These are phyloP conservation scores for Penaeus vannamei DNA, from an alignment of 1,140 invertebrate genomes.

Conservation along the genomic window DNA sequence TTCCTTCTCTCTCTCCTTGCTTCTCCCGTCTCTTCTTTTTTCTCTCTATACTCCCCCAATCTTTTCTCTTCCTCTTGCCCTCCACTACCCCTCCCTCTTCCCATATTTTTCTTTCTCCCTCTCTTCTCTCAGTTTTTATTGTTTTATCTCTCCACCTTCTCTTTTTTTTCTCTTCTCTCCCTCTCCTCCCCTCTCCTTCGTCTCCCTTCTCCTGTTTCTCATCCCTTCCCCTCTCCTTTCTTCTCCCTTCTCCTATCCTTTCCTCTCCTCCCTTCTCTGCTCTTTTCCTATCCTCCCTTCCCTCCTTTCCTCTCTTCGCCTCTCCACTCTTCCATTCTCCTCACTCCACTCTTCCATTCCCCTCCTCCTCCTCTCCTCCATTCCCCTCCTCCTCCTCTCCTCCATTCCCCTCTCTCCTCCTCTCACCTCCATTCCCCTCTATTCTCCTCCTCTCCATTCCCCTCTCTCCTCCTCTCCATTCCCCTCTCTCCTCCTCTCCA, in stretches of 20 bases:
- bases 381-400: too few species aligned
- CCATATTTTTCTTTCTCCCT: not conserved
- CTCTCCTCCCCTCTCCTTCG: not conserved
- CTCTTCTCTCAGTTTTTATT: not conserved
- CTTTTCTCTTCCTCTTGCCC: not conserved
- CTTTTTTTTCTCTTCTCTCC: too few species aligned
- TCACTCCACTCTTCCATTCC: too few species aligned
- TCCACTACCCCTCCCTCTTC: not conserved
- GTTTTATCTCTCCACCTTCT: not conserved
- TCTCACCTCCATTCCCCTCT: too few species aligned
- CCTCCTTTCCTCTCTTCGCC: not conserved
- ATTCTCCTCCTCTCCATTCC: too few species aligned
- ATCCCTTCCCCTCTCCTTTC: not conserved
- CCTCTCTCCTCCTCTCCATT: too few species aligned
- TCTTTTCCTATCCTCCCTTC: not conserved
- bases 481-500: too few species aligned
- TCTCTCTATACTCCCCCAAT: not conserved
- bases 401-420: too few species aligned
- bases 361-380: too few species aligned
- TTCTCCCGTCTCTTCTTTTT: not conserved
- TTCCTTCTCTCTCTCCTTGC: not conserved
- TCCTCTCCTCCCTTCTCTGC: not conserved
- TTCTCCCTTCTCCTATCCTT: not conserved
- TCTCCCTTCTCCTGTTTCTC: not conserved
- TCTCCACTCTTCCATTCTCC: too few species aligned